Evolutionary conservation across 2,888 invertebrate genomes (phyloP).

Genomic region (Chloroclystis v-ata): DNA sequence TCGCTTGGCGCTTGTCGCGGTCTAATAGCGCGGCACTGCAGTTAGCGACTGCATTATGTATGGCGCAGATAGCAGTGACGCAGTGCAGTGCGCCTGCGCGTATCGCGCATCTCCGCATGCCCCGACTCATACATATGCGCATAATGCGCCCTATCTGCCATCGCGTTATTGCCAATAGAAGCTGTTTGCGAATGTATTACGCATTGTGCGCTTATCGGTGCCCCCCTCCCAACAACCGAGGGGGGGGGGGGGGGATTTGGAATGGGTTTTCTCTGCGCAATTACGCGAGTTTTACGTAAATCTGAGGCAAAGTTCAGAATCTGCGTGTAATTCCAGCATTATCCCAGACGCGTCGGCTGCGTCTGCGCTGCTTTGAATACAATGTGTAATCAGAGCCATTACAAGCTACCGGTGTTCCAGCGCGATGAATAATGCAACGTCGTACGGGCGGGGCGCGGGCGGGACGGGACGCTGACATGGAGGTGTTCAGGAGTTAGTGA

Average conservation of each 20-base stretch:
- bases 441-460: neutral
- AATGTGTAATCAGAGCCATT: constrained; percentile 9
- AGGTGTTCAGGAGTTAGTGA: too few species aligned
- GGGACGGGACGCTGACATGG: too few species aligned
- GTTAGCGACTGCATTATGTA: constrained; percentile 6
- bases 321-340: neutral
- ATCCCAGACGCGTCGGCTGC: neutral
- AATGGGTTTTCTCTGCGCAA: too few species aligned
- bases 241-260: too few species aligned
- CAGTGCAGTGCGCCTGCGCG: constrained; percentile 20
- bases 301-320: neutral
- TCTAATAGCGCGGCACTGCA: neutral
- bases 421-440: constrained; percentile 16
- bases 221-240: neutral
- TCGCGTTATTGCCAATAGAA: constrained; percentile 24
- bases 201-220: constrained; percentile 20
- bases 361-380: constrained; percentile 21
- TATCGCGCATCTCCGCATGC: constrained; percentile 28
- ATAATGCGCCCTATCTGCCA: constrained; percentile 29
- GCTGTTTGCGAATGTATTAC: constrained; percentile 19
- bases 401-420: constrained; percentile 4
- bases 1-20: constrained; percentile 11
- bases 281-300: constrained; percentile 2
- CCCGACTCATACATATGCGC: constrained; percentile 32
- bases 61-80: constrained; percentile 5